Evolutionary conservation across 2,797 vertebrate genomes (phyloP).

Genomic region (Danio kyathit): DNA sequence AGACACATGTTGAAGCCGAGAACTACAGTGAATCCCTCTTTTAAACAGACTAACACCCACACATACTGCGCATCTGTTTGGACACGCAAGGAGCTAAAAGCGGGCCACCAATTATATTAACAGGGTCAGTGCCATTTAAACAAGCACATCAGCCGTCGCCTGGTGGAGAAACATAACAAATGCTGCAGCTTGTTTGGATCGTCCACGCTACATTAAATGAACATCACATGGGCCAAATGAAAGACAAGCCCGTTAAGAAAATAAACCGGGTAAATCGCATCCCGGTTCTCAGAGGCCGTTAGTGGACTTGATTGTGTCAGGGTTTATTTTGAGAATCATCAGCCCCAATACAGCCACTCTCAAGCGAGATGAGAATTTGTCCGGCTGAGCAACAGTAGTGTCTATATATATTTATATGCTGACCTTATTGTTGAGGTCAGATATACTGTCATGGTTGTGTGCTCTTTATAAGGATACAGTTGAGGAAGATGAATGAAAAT

Average conservation of each 20-base stretch:
- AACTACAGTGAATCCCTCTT: background rate
- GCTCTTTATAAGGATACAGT: constrained; percentile 16
- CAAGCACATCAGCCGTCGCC: constrained; percentile 31
- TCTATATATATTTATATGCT: constrained; percentile 25
- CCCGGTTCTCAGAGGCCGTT: background rate
- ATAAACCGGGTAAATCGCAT: constrained; percentile 46
- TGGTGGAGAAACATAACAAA: constrained; percentile 53
- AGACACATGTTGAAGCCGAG: constrained; percentile 16
- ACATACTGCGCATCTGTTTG: constrained; percentile 34
- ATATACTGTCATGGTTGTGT: constrained; percentile 8
- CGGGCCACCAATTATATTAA: constrained; percentile 34
- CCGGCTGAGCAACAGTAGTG: background rate
- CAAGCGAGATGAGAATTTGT: constrained; percentile 34
- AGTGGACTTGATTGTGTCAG: constrained; percentile 9
- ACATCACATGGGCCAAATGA: constrained; percentile 43
- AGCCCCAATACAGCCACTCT: background rate
- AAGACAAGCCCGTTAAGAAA: constrained; percentile 50
- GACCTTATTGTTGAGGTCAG: constrained; percentile 47
- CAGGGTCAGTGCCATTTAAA: constrained; percentile 50
- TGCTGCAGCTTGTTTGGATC: constrained; percentile 48
- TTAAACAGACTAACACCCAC: constrained; percentile 20
- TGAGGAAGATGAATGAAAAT: constrained; percentile 31
- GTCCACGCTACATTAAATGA: constrained; percentile 34
- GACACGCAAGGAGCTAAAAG: constrained; percentile 57
- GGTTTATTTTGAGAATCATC: constrained; percentile 56